phyloP scores from a whole-genome alignment of 2,888 invertebrate species.

The Agrochola circellaris region DNA sequence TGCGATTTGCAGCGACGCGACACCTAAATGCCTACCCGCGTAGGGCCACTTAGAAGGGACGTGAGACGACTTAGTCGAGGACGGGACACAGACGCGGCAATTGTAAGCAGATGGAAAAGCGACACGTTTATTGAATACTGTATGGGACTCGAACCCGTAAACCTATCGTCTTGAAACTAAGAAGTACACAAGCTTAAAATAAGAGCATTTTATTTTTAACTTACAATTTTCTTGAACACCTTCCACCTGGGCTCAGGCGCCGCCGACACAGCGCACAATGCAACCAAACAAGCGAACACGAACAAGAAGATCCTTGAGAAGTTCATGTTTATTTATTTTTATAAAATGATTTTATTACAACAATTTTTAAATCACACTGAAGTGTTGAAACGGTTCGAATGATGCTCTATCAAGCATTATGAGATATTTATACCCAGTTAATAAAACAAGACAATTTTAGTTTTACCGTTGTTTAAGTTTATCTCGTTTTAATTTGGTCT shows the following conservation, averaged over 20 bases:
- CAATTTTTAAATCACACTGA: conserved; percentile 11
- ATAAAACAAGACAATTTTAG: conserved; percentile 30
- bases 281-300: conserved; percentile 63
- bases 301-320: conserved; percentile 68
- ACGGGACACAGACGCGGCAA: too few species aligned
- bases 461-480: conserved; percentile 13
- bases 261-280: conserved; percentile 66
- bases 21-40: too few species aligned
- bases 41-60: too few species aligned
- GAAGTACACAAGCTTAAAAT: not conserved
- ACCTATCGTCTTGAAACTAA: not conserved
- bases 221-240: conserved; percentile 74
- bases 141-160: not conserved
- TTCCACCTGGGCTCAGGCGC: conserved; percentile 76
- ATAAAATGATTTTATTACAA: conserved; percentile 6
- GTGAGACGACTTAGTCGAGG: too few species aligned
- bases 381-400: conserved; percentile 46
- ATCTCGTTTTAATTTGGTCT: conserved; percentile 15
- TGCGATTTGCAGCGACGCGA: not conserved
- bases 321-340: conserved; percentile 71
- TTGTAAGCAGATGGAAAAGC: too few species aligned
- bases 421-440: conserved; percentile 52
- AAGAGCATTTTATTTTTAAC: too few species aligned
- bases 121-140: not conserved
- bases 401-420: conserved; percentile 44